Evolutionary conservation across 1,140 invertebrate genomes (phyloP), one percentile per base, ranked within the genome.

Genomic region (Zaprionus tsacasi): DNA sequence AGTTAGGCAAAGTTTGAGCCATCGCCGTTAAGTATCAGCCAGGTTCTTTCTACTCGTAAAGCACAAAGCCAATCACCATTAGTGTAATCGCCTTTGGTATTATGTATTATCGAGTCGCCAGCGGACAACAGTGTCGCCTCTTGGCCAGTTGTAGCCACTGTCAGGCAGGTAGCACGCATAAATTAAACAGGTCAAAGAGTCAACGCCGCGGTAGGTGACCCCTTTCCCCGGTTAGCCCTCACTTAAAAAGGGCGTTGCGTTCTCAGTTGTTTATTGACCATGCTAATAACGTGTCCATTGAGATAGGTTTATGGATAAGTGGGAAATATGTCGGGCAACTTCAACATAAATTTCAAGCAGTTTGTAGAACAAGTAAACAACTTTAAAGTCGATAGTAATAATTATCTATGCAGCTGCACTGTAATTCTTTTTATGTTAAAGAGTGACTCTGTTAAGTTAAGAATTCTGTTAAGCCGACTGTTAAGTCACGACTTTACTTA

Each of bases 21-120:
- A 67, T 76, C 79, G 82, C 79, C 79, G 82, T 82, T 79, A 86
- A 82, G 43, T 78, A 65, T 10, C 15, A 35, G 57, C 54, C 66
- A 64, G 68, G 36, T 77, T 70, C 67, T 45, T 77, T 70, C 67
- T 45, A 52, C 56, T 48, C 66, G 68, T 73, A 68, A 71, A 76
- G 76, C 79, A 87, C 79, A 83, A 88, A 88, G 83, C 83, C 83
- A 88, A 87, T 87, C 83, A 88, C 85, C 85, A 87, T 87, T 87
- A 83, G 80, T 88, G 80, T 88, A 88, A 87, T 86, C 82, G 82
- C 72, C 79, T 87, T 87, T 87, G 76, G 82, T 87, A 87, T 79
- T 86, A 82, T 71, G 71, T 76, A 86, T 86, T 82, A 79, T 87
- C 82, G 76, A 48, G 70, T 79, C 57, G 7, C 40, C 40, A 40